phyloP scores from a whole-genome alignment of 2,113 vertebrate genomes.

The Notothenia rossii region DNA sequence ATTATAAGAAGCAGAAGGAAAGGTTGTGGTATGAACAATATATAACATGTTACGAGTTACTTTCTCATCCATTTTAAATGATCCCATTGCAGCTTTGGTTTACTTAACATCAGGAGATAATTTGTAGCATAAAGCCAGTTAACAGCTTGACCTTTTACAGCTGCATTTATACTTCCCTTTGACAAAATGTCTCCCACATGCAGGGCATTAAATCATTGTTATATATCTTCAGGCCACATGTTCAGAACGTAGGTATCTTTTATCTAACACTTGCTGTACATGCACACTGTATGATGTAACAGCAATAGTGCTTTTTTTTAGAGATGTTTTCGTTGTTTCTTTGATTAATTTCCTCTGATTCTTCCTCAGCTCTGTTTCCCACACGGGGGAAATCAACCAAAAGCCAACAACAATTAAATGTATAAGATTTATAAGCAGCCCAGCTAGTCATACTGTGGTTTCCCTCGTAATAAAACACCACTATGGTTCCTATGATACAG shows the following conservation, averaged over 20 bases:
- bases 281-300: conserved; percentile 26
- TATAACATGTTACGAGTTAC: conserved; percentile 10
- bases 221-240: conserved; percentile 14
- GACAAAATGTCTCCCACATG: conserved; percentile 38
- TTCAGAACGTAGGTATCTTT: neutral
- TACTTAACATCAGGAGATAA: conserved; percentile 53
- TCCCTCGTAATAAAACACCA: conserved; percentile 57
- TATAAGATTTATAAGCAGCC: conserved; percentile 69
- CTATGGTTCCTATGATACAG: conserved; percentile 45
- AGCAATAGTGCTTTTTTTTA: conserved; percentile 35
- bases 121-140: conserved; percentile 41
- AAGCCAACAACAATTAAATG: conserved; percentile 73
- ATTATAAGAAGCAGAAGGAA: conserved; percentile 7
- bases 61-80: conserved; percentile 23
- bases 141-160: conserved; percentile 63
- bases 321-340: conserved; percentile 39
- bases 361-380: conserved; percentile 26
- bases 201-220: conserved; percentile 27
- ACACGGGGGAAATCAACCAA: conserved; percentile 69
- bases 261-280: conserved; percentile 17
- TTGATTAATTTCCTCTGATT: conserved; percentile 71
- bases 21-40: neutral
- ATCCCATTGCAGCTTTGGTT: conserved; percentile 44
- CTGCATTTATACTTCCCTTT: conserved; percentile 38
- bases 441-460: conserved; percentile 45